Conservation (phyloP, 2,113 vertebrate species). For the Nansenia antarctica region DNA sequence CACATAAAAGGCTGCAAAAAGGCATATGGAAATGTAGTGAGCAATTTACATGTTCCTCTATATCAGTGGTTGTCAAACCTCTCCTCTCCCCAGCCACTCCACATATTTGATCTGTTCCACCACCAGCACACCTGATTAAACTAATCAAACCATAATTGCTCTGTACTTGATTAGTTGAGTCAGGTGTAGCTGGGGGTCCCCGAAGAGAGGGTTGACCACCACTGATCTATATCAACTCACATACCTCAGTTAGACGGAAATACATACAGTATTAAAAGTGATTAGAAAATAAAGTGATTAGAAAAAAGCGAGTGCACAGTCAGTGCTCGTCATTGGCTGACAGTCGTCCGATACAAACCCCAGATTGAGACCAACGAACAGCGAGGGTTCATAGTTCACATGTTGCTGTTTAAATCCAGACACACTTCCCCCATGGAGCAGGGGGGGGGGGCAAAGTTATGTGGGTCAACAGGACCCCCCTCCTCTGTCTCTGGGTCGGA, state of each 20-base stretch:
- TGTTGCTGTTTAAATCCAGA: constrained; percentile 49
- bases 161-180: too few species aligned
- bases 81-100: too few species aligned
- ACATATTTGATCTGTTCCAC: not conserved
- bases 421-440: constrained; percentile 40
- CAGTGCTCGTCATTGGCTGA: too few species aligned
- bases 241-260: not conserved
- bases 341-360: constrained; percentile 18
- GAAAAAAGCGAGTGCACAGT: too few species aligned
- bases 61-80: too few species aligned
- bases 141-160: too few species aligned
- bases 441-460: constrained; percentile 24
- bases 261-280: constrained; percentile 17
- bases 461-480: constrained; percentile 7
- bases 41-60: not conserved
- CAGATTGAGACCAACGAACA: constrained; percentile 21
- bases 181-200: not conserved
- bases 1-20: not conserved
- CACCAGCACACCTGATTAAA: not conserved
- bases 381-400: constrained; percentile 36
- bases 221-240: not conserved
- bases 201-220: not conserved
- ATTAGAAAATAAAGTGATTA: too few species aligned
- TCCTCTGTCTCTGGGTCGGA: constrained; percentile 23
- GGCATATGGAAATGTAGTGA: not conserved